Conservation (phyloP, 1,140 invertebrate species). For the Drosophila serrata region DNA sequence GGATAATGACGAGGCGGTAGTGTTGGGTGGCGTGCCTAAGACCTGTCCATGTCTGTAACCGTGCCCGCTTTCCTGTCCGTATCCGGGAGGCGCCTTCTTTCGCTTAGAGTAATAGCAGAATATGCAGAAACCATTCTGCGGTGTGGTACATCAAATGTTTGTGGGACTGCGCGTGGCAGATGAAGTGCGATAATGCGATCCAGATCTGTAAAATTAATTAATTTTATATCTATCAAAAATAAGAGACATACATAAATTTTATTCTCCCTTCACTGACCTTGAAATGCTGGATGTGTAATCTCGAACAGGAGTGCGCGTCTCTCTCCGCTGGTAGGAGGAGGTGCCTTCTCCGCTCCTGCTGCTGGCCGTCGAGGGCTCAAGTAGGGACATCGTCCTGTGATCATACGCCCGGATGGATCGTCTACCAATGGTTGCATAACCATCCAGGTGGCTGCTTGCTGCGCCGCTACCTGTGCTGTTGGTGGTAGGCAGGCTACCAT, state of each 20-base stretch:
- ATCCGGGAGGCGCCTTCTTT: constrained; percentile 42
- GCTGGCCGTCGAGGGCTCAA: constrained; percentile 64
- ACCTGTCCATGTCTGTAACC: constrained; percentile 11
- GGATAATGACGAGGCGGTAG: constrained; percentile 72
- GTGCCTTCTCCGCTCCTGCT: constrained; percentile 31
- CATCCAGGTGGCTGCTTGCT: constrained; percentile 61
- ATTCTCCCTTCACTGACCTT: constrained; percentile 44
- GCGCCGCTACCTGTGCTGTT: constrained; percentile 35
- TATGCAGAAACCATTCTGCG: constrained; percentile 85
- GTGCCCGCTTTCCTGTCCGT: constrained; percentile 1
- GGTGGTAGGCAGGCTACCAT: constrained; percentile 60
- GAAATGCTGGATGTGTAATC: constrained; percentile 80
- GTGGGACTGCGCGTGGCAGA: constrained; percentile 82
- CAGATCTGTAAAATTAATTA: constrained; percentile 54
- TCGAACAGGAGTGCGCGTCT: constrained; percentile 64
- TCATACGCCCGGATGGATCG: constrained; percentile 75
- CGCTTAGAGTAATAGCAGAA: constrained; percentile 83
- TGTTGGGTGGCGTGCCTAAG: constrained; percentile 54
- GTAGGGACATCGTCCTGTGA: constrained; percentile 79
- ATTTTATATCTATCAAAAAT: too few species aligned
- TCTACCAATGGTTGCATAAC: constrained; percentile 82
- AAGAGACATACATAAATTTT: not conserved
- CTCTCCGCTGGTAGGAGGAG: constrained; percentile 63
- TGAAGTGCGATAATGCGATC: constrained; percentile 77
- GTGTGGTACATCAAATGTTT: constrained; percentile 85